Conservation (phyloP, 2,113 vertebrate genomes). For the Passer domesticus region DNA sequence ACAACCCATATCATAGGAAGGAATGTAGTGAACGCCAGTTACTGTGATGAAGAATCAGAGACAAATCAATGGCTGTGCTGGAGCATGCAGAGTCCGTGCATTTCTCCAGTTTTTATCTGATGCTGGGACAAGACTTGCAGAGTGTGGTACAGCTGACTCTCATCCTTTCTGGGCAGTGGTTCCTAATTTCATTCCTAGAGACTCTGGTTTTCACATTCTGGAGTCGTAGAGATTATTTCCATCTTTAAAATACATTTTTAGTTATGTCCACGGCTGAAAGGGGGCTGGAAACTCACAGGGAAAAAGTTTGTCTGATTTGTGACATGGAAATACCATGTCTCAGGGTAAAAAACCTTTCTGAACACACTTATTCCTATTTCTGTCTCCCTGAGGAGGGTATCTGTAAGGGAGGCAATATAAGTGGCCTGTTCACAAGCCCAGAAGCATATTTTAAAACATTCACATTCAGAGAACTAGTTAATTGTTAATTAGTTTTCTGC, state of each 20-base stretch:
- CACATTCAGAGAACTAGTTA: not conserved
- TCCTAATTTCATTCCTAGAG: not conserved
- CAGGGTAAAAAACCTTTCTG: not conserved
- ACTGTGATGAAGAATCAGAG: not conserved
- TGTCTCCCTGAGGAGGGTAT: not conserved
- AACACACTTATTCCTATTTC: not conserved
- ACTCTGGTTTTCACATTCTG: not conserved
- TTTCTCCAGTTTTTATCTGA: not conserved
- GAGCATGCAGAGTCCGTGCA: not conserved
- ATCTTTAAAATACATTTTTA: not conserved
- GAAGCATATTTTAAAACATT: not conserved
- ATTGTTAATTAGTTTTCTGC: not conserved
- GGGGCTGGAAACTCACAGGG: not conserved
- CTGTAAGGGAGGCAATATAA: not conserved
- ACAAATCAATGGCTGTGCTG: not conserved
- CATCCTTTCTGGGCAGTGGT: not conserved
- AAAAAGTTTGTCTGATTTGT: not conserved
- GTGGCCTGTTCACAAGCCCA: not conserved
- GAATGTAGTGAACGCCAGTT: not conserved
- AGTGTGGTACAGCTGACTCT: not conserved
- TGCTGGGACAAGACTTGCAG: not conserved
- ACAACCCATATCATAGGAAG: not conserved
- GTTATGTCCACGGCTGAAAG: not conserved
- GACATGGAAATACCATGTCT: not conserved
- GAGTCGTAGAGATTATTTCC: not conserved